Evolutionary conservation across 1,140 invertebrate genomes (phyloP), one percentile per base, ranked within the genome.

Genomic region (Drosophila kurseongensis): DNA sequence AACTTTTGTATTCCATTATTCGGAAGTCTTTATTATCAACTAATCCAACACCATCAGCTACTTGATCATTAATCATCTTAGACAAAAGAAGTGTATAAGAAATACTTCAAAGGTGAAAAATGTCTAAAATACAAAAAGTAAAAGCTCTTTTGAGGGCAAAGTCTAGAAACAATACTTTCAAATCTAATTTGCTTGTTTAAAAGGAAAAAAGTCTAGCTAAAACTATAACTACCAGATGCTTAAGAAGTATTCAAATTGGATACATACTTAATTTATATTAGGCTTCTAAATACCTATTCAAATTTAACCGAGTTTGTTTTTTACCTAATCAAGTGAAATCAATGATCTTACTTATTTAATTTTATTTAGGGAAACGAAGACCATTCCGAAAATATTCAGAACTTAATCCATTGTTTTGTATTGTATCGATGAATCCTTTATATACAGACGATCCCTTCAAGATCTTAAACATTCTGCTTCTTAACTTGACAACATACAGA

Each of bases 1-100:
- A 81, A 84, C 71, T 50, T 72, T 73, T 61, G 44, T 72, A 36
- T 14, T 74, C 56, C 50, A 48, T 68, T 47, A 40, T 68, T 47
- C 41, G 35, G 41, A 47, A 69, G 63, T 73, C 69, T 51, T 71
- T 54, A 84, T 74, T 56, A 61, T 47, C 27, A 60, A 55, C 44
- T 81, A 76, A 80, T 47, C 61, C 18, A 68, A 45, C 23, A 45
- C 23, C 38, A 44, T 40, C 50, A 16, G 10, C 45, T 29, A 23
- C 23, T 23, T 32, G 14, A 56, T 69, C 67, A 71, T 71, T 58
- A 69, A 71, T 71, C 67, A 71, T 57, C 13, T 14, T 42, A 44
- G 32, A 13, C 44, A 48, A 41, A 45, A 54, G n/a, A 54, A 32
- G 29, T 32, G 29, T 32, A 7, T 32, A 32, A 7, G 6, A 32